Conservation (phyloP, 1,140 invertebrate genomes). For the Diabrotica undecimpunctata region DNA sequence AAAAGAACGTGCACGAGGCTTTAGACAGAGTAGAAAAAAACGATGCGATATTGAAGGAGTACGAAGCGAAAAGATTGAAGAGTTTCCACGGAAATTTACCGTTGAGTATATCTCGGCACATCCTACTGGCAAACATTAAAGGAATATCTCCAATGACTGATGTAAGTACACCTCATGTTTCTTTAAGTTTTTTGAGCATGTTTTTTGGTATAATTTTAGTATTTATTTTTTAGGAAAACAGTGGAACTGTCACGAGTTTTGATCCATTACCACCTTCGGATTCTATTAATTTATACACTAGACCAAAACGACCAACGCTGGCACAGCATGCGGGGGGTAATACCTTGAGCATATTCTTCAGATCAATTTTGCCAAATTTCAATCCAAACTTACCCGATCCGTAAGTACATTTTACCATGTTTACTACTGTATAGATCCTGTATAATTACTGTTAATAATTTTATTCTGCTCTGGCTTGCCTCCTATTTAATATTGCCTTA, state of each 20-base stretch:
- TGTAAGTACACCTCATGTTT: slow-evolving; percentile 41
- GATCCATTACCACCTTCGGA: slow-evolving; percentile 79
- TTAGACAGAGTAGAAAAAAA: slow-evolving; percentile 61
- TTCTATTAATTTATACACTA: slow-evolving; percentile 68
- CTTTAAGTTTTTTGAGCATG: too few relatives aligned
- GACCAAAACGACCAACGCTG: slow-evolving; percentile 49
- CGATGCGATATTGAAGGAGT: slow-evolving; percentile 64
- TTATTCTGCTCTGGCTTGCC: too few relatives aligned
- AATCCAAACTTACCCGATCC: slow-evolving; percentile 45
- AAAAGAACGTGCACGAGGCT: slow-evolving; percentile 64
- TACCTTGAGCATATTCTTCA: slow-evolving; percentile 60
- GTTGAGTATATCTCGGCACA: slow-evolving; percentile 71
- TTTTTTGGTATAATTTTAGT: neutral
- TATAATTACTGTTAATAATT: too few relatives aligned
- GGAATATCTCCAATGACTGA: slow-evolving; percentile 59
- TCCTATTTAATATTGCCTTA: too few relatives aligned
- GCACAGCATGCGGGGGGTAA: slow-evolving; percentile 39
- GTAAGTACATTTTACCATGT: slow-evolving; percentile 22
- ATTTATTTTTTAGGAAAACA: slow-evolving; percentile 42
- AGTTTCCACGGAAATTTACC: slow-evolving; percentile 66
- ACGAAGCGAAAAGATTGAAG: slow-evolving; percentile 57
- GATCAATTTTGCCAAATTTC: slow-evolving; percentile 63
- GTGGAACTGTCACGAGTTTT: slow-evolving; percentile 67
- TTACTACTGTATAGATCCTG: too few relatives aligned
- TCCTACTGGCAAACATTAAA: slow-evolving; percentile 77